Conservation (phyloP, 2,113 vertebrate species). For the Colinus virginianus region DNA sequence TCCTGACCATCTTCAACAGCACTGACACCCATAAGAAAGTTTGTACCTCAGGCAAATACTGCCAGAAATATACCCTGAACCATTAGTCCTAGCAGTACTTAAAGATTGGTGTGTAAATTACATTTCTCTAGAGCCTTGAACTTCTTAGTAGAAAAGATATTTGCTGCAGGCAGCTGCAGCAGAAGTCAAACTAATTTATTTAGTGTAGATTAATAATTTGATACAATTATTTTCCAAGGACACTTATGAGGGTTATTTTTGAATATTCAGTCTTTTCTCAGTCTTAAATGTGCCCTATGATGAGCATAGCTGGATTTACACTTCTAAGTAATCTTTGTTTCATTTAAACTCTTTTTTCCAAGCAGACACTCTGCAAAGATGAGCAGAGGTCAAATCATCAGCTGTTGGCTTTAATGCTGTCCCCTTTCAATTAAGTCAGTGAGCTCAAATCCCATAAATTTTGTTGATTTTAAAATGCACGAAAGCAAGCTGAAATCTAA, state of each 20-base stretch:
- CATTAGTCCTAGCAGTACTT: slow-evolving; percentile 8
- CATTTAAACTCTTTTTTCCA: slow-evolving; percentile 23
- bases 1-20: not conserved
- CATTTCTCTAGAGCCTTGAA: slow-evolving; percentile 9
- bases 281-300: not conserved
- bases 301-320: not conserved
- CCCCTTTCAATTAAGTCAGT: slow-evolving; percentile 15
- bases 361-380: not conserved
- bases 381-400: slow-evolving; percentile 54
- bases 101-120: slow-evolving; percentile 24
- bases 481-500: slow-evolving; percentile 18
- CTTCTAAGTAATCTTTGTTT: slow-evolving; percentile 24
- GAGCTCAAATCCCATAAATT: slow-evolving; percentile 14
- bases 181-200: slow-evolving; percentile 54
- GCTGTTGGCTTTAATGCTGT: slow-evolving; percentile 20
- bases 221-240: slow-evolving; percentile 50
- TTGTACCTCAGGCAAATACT: not conserved
- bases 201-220: slow-evolving; percentile 49
- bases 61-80: not conserved
- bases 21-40: not conserved
- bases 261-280: slow-evolving; percentile 1
- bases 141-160: slow-evolving; percentile 18
- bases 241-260: slow-evolving; percentile 7
- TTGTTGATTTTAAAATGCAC: slow-evolving; percentile 48
- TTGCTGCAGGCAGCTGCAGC: slow-evolving; percentile 32